Conservation (phyloP, 2,888 invertebrate species). For the Prosopocoilus inquinatus region DNA sequence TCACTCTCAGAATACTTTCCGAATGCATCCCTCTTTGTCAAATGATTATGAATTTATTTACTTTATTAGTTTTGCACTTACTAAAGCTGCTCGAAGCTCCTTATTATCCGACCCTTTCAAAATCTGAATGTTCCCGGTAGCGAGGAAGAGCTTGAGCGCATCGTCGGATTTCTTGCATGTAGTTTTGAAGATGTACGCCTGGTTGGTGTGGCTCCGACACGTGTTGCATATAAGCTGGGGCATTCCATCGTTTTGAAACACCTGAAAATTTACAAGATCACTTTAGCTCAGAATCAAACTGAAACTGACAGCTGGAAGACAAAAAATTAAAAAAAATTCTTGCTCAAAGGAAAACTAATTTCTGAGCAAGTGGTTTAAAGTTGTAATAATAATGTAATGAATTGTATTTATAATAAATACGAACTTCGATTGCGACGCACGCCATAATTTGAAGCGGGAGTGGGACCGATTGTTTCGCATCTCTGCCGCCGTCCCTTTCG, state of each 20-base stretch:
- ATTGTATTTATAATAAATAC: conserved; percentile 33
- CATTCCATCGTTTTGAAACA: conserved; percentile 69
- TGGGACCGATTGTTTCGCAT: conserved; percentile 61
- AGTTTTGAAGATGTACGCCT: conserved; percentile 72
- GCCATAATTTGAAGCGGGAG: conserved; percentile 75
- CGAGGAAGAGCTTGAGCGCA: conserved; percentile 64
- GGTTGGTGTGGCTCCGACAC: conserved; percentile 67
- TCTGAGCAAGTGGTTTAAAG: not conserved
- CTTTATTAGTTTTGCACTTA: too few relatives aligned
- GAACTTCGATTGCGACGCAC: conserved; percentile 73
- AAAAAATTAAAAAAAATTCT: not conserved
- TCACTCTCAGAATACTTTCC: too few relatives aligned
- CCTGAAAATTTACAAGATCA: conserved; percentile 44
- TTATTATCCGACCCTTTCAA: conserved; percentile 2
- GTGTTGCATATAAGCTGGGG: conserved; percentile 68
- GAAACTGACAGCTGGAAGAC: conserved; percentile 7
- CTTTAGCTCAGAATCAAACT: conserved; percentile 10
- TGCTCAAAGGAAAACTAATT: not conserved
- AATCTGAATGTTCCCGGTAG: conserved; percentile 54
- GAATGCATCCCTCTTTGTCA: too few relatives aligned
- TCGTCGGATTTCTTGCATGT: conserved; percentile 75
- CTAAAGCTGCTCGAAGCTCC: not conserved
- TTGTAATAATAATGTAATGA: conserved; percentile 1
- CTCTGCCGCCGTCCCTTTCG: conserved; percentile 54
- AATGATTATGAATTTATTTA: conserved; percentile 11